phyloP scores from a whole-genome alignment of 2,797 vertebrate species.

The Poeciliopsis gracilis region DNA sequence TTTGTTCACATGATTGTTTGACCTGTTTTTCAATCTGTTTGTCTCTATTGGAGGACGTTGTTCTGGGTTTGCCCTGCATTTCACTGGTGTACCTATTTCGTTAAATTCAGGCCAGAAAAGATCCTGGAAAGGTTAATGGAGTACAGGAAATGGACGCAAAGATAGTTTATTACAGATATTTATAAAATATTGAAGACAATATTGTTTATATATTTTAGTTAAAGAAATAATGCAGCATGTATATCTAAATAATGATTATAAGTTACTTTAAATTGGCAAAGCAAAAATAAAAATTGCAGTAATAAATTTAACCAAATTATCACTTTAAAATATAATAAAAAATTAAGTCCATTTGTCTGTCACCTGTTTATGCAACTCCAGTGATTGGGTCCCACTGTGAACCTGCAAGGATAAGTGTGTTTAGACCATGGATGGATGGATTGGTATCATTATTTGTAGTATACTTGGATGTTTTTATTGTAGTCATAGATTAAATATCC shows the following conservation, averaged over 20 bases:
- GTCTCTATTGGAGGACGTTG: not conserved
- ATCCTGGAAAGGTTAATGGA: not conserved
- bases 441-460: not conserved
- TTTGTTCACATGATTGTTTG: not conserved
- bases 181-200: no score
- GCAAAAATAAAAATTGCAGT: not conserved
- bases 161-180: no score
- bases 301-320: not conserved
- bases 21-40: not conserved
- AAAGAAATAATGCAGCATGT: not conserved
- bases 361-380: not conserved
- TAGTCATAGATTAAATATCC: not conserved
- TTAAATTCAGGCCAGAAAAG: not conserved
- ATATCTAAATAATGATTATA: not conserved
- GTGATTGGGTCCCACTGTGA: not conserved
- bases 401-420: not conserved
- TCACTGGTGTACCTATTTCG: not conserved
- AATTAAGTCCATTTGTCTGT: not conserved
- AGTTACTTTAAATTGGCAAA: not conserved
- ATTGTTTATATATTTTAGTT: no score
- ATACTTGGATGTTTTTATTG: not conserved
- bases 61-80: not conserved
- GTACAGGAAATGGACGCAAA: not conserved
- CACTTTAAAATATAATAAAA: not conserved
- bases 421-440: not conserved